phyloP scores from a whole-genome alignment of 92 coral and sea anemone species.

The Blastomussa wellsi region DNA sequence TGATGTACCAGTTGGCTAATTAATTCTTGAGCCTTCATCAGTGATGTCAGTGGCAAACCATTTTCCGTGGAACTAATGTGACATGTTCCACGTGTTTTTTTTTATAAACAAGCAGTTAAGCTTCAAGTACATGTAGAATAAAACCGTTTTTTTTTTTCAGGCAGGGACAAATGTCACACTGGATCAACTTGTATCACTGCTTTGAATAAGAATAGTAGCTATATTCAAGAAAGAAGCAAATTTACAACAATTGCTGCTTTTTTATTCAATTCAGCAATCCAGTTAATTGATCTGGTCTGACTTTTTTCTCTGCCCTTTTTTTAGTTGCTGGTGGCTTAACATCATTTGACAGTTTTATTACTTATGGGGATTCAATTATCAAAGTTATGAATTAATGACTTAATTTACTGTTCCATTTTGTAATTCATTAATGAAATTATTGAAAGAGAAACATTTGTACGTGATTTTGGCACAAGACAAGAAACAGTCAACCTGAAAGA shows the following conservation, averaged over 20 bases:
- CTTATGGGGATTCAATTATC: neutral
- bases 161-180: neutral
- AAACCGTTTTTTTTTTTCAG: neutral
- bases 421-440: conserved; percentile 29
- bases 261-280: too few relatives aligned
- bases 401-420: neutral
- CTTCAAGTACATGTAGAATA: neutral
- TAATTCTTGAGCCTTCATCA: neutral
- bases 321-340: neutral
- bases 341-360: neutral
- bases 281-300: too few relatives aligned
- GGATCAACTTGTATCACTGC: too few relatives aligned
- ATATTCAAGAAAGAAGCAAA: too few relatives aligned
- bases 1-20: too few relatives aligned
- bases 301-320: too few relatives aligned
- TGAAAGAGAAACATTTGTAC: conserved; percentile 34
- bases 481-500: conserved; percentile 46
- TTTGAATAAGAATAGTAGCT: too few relatives aligned
- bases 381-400: neutral
- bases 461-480: conserved; percentile 37
- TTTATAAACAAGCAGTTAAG: neutral
- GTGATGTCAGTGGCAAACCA: neutral
- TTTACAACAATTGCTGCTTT: too few relatives aligned
- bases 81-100: neutral
- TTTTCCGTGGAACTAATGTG: neutral